Percentiles rank a stretch among this genome's conserved stretches.
Evolutionary conservation across 2,113 vertebrate species (phyloP).

Genomic region (Sardina pilchardus): DNA sequence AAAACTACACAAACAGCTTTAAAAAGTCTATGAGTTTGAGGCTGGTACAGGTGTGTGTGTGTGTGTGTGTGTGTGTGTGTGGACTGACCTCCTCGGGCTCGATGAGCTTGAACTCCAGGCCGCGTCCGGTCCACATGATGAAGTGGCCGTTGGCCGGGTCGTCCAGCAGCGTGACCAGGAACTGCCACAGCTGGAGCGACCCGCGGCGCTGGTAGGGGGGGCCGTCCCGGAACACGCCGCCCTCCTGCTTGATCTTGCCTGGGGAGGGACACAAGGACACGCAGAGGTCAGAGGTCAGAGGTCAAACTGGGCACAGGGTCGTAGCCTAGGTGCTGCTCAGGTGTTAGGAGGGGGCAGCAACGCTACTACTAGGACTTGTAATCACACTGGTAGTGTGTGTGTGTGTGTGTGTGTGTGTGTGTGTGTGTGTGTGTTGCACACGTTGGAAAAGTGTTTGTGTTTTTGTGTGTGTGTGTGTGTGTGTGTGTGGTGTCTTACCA

Average conservation of each 20-base stretch:
- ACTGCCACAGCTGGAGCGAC: conserved; percentile 96
- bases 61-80: conserved; percentile 1
- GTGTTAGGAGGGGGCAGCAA: no score
- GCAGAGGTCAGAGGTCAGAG: no score
- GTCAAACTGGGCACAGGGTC: background rate
- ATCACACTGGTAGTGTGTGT: no score
- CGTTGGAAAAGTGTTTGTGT: no score
- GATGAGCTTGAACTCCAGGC: conserved; percentile 95
- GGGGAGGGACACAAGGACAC: no score
- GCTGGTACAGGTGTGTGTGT: background rate
- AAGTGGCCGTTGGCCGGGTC: conserved; percentile 88
- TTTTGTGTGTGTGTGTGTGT: no score
- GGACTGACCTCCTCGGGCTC: conserved; percentile 88
- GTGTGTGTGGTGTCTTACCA: conserved; percentile 62
- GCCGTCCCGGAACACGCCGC: conserved; percentile 78
- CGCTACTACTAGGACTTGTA: no score
- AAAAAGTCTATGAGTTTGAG: background rate
- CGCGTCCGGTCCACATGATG: conserved; percentile 92
- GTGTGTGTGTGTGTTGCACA: no score
- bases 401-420: background rate
- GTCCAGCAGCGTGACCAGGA: conserved; percentile 90
- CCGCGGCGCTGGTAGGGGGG: conserved; percentile 90
- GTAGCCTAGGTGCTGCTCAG: no score
- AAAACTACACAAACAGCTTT: background rate
- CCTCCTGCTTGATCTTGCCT: conserved; percentile 91